Conservation (phyloP, 2,888 invertebrate species). For the Mystacides longicornis region DNA sequence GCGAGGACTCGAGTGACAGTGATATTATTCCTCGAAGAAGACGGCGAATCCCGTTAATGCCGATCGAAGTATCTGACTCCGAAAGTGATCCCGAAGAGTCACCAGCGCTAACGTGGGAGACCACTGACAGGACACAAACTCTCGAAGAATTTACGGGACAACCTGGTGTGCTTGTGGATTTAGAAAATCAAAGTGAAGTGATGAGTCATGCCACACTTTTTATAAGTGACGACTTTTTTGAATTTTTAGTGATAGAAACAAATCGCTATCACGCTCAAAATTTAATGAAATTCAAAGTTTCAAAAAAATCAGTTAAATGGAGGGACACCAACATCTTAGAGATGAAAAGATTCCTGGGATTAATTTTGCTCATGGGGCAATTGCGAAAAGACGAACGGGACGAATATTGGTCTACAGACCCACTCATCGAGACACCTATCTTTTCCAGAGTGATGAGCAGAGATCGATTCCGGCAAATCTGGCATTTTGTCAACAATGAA, state of each 20-base stretch:
- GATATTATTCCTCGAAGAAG: not conserved
- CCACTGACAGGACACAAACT: not conserved
- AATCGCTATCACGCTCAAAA: constrained; percentile 20
- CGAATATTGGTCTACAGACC: constrained; percentile 4
- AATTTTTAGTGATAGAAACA: constrained; percentile 17
- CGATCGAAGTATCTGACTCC: not conserved
- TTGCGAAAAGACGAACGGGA: not conserved
- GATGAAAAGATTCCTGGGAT: constrained; percentile 4
- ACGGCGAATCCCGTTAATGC: not conserved
- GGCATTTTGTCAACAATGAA: constrained; percentile 9
- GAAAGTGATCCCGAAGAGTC: not conserved
- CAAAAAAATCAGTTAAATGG: constrained; percentile 16
- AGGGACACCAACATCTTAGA: constrained; percentile 5
- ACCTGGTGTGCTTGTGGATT: not conserved
- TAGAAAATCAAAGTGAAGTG: not conserved
- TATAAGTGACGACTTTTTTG: constrained; percentile 18
- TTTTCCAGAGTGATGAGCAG: constrained; percentile 3
- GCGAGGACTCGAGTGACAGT: not conserved
- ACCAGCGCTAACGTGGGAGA: not conserved
- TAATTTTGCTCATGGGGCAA: constrained; percentile 3
- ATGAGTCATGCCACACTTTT: not conserved
- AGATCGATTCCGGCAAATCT: constrained; percentile 9
- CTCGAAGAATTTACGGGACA: not conserved
- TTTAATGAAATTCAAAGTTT: constrained; percentile 13
- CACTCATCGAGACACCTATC: not conserved